A percentile compares a stretch with the other conserved stretches of the same genome.
phyloP scores from a whole-genome alignment of 1,140 invertebrate genomes.

The Odontomachus brunneus region DNA sequence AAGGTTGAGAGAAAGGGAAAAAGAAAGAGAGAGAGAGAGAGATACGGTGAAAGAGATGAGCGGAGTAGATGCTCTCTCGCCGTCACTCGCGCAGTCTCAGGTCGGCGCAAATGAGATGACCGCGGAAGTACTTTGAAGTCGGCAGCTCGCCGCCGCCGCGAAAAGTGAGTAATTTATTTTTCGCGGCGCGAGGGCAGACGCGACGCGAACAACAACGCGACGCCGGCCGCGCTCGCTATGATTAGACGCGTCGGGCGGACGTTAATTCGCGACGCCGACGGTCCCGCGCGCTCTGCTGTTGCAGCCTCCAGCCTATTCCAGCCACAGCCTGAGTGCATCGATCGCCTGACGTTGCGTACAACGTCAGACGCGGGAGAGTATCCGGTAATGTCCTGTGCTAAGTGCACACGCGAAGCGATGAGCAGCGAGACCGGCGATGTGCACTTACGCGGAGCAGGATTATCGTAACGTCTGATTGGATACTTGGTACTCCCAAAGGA shows the following conservation, averaged over 20 bases:
- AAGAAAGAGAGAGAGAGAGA: neutral
- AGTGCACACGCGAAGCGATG: too few species aligned
- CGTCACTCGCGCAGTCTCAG: constrained; percentile 8
- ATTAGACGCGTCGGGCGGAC: constrained; percentile 61
- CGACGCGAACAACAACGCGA: constrained; percentile 49
- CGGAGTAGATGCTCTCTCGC: neutral
- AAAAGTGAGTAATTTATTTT: constrained; percentile 68
- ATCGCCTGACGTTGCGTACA: too few species aligned
- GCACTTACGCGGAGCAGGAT: too few species aligned
- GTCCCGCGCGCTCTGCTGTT: constrained; percentile 34
- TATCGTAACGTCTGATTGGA: too few species aligned
- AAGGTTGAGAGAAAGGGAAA: neutral
- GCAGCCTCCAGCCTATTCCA: too few species aligned
- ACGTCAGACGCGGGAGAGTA: too few species aligned
- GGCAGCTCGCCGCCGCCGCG: constrained; percentile 13
- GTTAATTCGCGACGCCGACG: constrained; percentile 63
- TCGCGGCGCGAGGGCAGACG: neutral
- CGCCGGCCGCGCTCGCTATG: constrained; percentile 57
- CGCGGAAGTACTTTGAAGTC: constrained; percentile 66
- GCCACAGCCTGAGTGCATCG: too few species aligned
- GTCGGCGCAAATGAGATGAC: constrained; percentile 66
- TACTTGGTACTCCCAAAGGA: too few species aligned
- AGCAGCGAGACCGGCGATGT: too few species aligned
- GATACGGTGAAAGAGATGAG: too few species aligned
- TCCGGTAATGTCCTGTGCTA: neutral